Evolutionary conservation across 1,140 invertebrate species (phyloP).

Genomic region (Stegodyphus mimosarum): DNA sequence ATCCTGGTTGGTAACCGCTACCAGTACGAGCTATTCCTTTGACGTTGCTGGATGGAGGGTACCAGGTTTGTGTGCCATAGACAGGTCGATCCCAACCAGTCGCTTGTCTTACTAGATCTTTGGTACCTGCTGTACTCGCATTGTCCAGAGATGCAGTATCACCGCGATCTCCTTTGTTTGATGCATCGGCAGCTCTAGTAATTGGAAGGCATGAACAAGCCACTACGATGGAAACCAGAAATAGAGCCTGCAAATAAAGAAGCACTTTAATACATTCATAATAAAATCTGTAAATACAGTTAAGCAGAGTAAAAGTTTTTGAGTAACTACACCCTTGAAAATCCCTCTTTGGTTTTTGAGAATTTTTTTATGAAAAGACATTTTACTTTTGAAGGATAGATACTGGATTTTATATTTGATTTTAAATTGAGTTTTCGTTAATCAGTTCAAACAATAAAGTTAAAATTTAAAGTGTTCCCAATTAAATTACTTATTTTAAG

Average conservation of each 20-base stretch:
- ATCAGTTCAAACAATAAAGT: too few relatives aligned
- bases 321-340: too few relatives aligned
- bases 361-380: too few relatives aligned
- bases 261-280: background rate
- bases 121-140: background rate
- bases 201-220: background rate
- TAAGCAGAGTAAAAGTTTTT: background rate
- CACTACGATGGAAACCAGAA: background rate
- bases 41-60: background rate
- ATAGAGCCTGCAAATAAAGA: background rate
- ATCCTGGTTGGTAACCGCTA: background rate
- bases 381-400: too few relatives aligned
- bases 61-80: slow-evolving; percentile 1
- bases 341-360: too few relatives aligned
- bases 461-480: too few relatives aligned
- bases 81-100: background rate
- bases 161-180: background rate
- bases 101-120: background rate
- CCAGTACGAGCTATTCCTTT: background rate
- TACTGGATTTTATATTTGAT: too few relatives aligned
- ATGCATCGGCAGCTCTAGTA: background rate
- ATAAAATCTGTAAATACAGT: background rate
- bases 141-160: background rate
- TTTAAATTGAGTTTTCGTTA: too few relatives aligned
- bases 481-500: too few relatives aligned